Percentiles rank a stretch among this genome's conserved stretches.
Conservation (phyloP, 2,888 invertebrate genomes). For the Drosophila macrospina region DNA sequence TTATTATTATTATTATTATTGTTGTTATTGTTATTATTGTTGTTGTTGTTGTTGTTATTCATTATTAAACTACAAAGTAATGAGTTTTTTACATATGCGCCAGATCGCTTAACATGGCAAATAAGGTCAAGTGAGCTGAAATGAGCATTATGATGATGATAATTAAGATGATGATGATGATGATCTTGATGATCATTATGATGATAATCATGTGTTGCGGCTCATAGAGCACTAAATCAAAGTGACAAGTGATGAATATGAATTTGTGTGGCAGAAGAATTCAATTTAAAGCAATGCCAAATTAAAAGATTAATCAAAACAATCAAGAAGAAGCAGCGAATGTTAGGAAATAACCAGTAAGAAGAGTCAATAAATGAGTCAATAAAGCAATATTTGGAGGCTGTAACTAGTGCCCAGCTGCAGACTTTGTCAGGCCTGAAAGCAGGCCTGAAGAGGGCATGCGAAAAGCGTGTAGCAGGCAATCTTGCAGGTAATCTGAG, state of each 20-base stretch:
- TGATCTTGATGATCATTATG: constrained; percentile 33
- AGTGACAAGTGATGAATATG: constrained; percentile 48
- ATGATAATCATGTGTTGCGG: constrained; percentile 25
- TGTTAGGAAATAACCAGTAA: neutral
- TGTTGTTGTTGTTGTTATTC: too few species aligned
- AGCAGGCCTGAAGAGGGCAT: neutral
- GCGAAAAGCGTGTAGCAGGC: neutral
- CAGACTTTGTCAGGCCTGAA: constrained; percentile 7
- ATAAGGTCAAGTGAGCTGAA: constrained; percentile 65
- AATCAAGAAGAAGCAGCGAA: neutral
- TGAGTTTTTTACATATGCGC: constrained; percentile 50
- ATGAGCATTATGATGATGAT: constrained; percentile 19
- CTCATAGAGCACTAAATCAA: constrained; percentile 49
- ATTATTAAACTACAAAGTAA: constrained; percentile 27
- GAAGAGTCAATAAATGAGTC: neutral
- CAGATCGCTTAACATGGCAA: constrained; percentile 42
- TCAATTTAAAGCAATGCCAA: constrained; percentile 5
- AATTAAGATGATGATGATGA: constrained; percentile 31
- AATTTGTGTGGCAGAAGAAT: constrained; percentile 12
- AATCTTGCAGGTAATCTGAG: constrained; percentile 2
- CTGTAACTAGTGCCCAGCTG: neutral
- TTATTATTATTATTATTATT: constrained; percentile 37
- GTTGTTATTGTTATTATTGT: too few species aligned
- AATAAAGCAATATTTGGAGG: neutral
- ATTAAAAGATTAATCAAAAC: constrained; percentile 1